Evolutionary conservation across 2,797 vertebrate genomes (phyloP), one percentile per base, ranked within the genome.

Genomic region (Silurus lanzhouensis): DNA sequence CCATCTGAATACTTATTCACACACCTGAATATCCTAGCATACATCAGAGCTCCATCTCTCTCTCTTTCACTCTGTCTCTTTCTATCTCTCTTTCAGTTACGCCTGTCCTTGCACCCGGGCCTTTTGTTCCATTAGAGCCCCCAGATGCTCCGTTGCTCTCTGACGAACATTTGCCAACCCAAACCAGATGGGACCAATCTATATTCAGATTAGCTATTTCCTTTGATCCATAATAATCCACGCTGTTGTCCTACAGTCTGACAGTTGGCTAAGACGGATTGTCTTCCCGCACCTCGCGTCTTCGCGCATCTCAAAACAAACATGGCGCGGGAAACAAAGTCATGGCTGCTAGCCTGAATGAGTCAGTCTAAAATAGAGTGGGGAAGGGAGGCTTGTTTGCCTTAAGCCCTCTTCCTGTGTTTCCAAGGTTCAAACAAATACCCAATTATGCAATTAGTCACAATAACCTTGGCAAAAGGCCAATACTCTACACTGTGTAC

Each of bases 141-240:
- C 93, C 95, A 96, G 94, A 95, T 95, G 95, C 94, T 93, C 91
- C 90, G 92, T 93, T 93, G 93, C 94, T 95, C 94, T 94, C 93
- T 91, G 93, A 93, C 91, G 91, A 93, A 91, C 92, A 84, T 92
- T 38, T 95, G 95, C 94, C 95, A 94, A 91, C 85, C 88, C 87
- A 91, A 94, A 93, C 93, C 95, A 95, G 95, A 95, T 96, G 95
- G 94, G 95, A 93, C 91, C 93, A 91, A 95, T 95, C 94, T 95
- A 95, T 95, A 95, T 95, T 95, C 94, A 95, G 94, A 95, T 95
- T 93, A 95, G 93, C 93, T 86, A 93, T 92, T 95, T 94, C 93
- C 93, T 93, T 92, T 94, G 93, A 95, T 93, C 94, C 94, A 88
- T 93, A 94, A 92, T 94, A 93, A 94, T 95, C 93, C 92, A 89